Base-by-base conservation (phyloP, 2,888 invertebrate species). In the Conistra vaccinii region DNA sequence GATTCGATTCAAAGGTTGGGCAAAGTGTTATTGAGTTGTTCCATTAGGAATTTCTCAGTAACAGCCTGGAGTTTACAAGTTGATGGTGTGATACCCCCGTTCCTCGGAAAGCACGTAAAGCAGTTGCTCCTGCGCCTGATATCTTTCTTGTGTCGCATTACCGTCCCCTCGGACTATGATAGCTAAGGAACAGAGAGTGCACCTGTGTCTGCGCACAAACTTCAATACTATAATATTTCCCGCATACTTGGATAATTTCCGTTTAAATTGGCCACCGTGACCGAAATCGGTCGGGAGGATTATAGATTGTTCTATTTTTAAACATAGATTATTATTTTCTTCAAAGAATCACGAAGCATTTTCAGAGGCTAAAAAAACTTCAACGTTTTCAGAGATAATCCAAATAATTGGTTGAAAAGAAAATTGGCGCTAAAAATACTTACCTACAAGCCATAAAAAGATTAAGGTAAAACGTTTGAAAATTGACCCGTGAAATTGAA, bases 401-500 rank as follows among this genome's bases (percentile, higher is more conserved):
- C 14, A 32, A 65, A 65, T 10, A 32, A 48, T 23, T 32, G 17
- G n/a, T 66, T n/a, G 17, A n/a, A 53, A 45, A 45, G 0, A 17
- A 55, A 42, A 53, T 26, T 35, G 0, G 6, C 2, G 2, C 12
- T 17, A 20, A 48, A 29, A 73, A 39, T 60, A 42, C 14, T 14
- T 35, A 62, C 5, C 17, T n/a, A 29, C 23, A 14, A 51, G 42
- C 10, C 39, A 23, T 55, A 55, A 55, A 55, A 71, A 58, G 20
- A 78, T 75, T 29, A 20, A 10, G 42, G 20, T 45, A 35, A 51
- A 72, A n/a, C 39, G 5, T 48, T 61, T 55, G 26, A n/a, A 66
- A 75, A 66, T 81, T 65, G 65, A 61, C 35, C 63, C 60, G 45
- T 55, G 26, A 55, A 81, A 66, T 75, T 61, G 5, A 39, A 65